phyloP scores from a whole-genome alignment of 2,888 invertebrate genomes.

The Polydesmus complanatus region DNA sequence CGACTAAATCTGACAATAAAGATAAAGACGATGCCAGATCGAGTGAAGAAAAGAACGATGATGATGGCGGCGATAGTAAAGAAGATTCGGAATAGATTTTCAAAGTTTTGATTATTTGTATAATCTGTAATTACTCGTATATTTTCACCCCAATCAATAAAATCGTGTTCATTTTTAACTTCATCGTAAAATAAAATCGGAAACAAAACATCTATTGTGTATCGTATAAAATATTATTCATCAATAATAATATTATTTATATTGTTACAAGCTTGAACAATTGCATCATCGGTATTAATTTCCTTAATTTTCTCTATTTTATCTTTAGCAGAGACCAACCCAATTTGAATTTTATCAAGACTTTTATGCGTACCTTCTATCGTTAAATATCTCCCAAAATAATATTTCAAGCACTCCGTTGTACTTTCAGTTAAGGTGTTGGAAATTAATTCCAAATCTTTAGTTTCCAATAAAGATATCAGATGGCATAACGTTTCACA shows the following conservation, averaged over 20 bases:
- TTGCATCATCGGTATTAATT: too few relatives aligned
- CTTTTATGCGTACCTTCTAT: background rate
- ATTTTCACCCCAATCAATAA: background rate
- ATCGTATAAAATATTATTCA: too few relatives aligned
- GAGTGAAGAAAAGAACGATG: background rate
- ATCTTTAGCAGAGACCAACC: too few relatives aligned
- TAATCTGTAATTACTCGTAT: background rate
- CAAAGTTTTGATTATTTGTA: constrained; percentile 2
- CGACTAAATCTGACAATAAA: background rate
- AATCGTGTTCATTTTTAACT: background rate
- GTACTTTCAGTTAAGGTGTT: background rate
- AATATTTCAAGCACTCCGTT: background rate
- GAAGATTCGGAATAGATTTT: too few relatives aligned
- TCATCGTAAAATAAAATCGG: background rate
- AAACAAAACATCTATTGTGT: background rate
- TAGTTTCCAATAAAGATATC: constrained; percentile 5
- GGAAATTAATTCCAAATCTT: background rate
- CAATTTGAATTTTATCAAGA: background rate
- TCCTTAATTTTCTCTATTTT: too few relatives aligned
- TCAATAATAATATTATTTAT: too few relatives aligned
- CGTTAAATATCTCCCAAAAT: background rate
- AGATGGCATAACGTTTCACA: background rate
- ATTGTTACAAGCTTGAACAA: too few relatives aligned
- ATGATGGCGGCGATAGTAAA: background rate
- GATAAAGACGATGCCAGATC: background rate